Evolutionary conservation across 2,888 invertebrate species (phyloP).

Genomic region (Sturmia bella): DNA sequence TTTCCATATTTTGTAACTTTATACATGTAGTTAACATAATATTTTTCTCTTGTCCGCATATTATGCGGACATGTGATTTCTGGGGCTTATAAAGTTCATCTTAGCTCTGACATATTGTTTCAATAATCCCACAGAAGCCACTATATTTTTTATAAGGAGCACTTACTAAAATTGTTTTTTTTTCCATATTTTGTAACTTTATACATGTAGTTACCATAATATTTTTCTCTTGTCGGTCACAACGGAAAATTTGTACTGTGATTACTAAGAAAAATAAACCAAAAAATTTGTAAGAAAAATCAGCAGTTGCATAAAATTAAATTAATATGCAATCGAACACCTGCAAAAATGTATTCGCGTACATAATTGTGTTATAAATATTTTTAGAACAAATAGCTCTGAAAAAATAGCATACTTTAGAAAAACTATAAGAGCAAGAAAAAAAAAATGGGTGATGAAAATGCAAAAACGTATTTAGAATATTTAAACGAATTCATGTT

Average conservation of each 20-base stretch:
- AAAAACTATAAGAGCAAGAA: neutral
- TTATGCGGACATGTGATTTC: too few relatives aligned
- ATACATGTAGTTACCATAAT: neutral
- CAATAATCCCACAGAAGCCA: too few relatives aligned
- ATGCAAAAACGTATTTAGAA: constrained; percentile 56
- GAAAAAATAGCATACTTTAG: constrained; percentile 4
- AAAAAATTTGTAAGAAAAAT: neutral
- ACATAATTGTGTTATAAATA: constrained; percentile 26
- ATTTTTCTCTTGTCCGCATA: constrained; percentile 2
- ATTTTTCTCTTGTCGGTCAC: constrained; percentile 4
- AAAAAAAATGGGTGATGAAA: constrained; percentile 53
- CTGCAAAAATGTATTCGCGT: neutral
- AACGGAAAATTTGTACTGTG: constrained; percentile 2
- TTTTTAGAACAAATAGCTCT: constrained; percentile 7
- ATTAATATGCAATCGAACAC: constrained; percentile 9
- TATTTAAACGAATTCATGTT: constrained; percentile 61
- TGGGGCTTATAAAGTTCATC: too few relatives aligned
- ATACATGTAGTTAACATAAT: neutral
- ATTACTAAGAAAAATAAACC: neutral
- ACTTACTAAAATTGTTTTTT: too few relatives aligned
- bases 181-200: too few relatives aligned
- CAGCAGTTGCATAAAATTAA: constrained; percentile 26
- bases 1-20: too few relatives aligned
- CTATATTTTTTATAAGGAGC: too few relatives aligned
- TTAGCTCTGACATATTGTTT: too few relatives aligned